phyloP scores from a whole-genome alignment of 2,888 invertebrate species.

The Hypomecis punctinalis region DNA sequence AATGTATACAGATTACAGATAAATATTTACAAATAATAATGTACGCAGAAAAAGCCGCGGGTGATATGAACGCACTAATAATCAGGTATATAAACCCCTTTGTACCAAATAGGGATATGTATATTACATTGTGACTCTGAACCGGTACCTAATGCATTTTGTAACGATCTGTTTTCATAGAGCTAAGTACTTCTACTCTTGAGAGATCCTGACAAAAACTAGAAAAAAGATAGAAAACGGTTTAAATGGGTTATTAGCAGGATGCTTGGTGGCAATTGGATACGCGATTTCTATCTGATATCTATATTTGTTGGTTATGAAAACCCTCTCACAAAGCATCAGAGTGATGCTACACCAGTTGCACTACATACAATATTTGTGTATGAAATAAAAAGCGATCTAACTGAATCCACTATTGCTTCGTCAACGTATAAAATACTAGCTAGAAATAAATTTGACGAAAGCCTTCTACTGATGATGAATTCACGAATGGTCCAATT shows the following conservation, averaged over 20 bases:
- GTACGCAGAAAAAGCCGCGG: slow-evolving; percentile 66
- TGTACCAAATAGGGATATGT: slow-evolving; percentile 76
- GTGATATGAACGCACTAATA: slow-evolving; percentile 63
- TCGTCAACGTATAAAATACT: slow-evolving; percentile 58
- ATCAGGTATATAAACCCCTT: slow-evolving; percentile 57
- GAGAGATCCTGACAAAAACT: slow-evolving; percentile 10
- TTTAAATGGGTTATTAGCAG: background rate
- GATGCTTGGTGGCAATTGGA: background rate
- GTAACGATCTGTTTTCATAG: slow-evolving; percentile 12
- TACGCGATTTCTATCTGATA: slow-evolving; percentile 10
- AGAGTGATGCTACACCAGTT: too few relatives aligned
- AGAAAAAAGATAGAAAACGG: slow-evolving; percentile 6
- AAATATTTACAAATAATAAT: slow-evolving; percentile 70
- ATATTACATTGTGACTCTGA: slow-evolving; percentile 59
- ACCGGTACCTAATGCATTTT: slow-evolving; percentile 31
- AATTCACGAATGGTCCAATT: slow-evolving; percentile 72
- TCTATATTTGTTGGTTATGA: slow-evolving; percentile 8
- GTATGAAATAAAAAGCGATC: slow-evolving; percentile 25
- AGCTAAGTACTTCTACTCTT: background rate
- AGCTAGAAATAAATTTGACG: slow-evolving; percentile 47
- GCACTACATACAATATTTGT: background rate
- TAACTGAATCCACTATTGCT: slow-evolving; percentile 54
- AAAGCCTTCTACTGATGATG: slow-evolving; percentile 55
- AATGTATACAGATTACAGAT: slow-evolving; percentile 46
- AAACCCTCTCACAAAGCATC: slow-evolving; percentile 4